Evolutionary conservation across 2,113 vertebrate genomes (phyloP).

Genomic region (Laticauda colubrina): DNA sequence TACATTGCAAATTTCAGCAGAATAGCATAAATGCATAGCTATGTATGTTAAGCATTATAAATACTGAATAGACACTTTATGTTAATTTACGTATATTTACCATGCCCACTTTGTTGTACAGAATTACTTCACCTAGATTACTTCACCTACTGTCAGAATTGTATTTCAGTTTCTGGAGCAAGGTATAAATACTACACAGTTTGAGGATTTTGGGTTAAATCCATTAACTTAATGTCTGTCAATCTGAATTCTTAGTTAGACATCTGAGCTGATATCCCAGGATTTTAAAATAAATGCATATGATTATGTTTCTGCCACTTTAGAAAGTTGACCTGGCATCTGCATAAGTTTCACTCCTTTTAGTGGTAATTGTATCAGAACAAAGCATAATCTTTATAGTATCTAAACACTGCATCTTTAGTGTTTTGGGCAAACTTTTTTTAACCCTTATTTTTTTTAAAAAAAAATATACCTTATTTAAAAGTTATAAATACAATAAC

Average conservation of each 20-base stretch:
- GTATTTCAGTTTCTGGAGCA: neutral
- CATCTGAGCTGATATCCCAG: neutral
- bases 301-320: neutral
- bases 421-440: neutral
- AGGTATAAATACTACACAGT: neutral
- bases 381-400: neutral
- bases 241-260: neutral
- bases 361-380: neutral
- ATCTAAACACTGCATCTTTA: neutral
- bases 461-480: neutral
- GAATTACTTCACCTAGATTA: neutral
- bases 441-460: neutral
- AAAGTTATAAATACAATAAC: neutral
- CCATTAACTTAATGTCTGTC: neutral
- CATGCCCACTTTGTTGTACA: neutral
- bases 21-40: neutral
- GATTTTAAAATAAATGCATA: neutral
- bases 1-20: neutral
- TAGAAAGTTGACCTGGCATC: neutral
- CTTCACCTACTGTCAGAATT: neutral
- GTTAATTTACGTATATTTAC: neutral
- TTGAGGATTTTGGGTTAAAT: conserved; percentile 4
- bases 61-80: neutral
- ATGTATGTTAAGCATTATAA: neutral
- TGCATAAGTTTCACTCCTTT: neutral